These are phyloP conservation scores for Gnathochromis pfefferi DNA, from an alignment of 2,113 vertebrate genomes.

Conservation along the genomic window DNA sequence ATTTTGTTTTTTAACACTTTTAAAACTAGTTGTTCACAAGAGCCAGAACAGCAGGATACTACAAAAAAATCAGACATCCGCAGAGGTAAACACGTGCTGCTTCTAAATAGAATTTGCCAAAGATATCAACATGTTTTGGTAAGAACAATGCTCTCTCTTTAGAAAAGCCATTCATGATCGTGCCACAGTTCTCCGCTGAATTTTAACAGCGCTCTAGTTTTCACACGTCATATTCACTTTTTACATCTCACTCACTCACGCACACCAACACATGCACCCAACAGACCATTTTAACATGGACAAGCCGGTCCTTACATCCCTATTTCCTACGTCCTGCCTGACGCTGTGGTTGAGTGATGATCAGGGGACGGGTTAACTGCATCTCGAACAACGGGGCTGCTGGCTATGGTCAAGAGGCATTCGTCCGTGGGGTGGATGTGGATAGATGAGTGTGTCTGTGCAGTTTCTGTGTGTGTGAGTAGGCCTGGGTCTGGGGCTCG, in stretches of 20 bases:
- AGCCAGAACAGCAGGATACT: background rate
- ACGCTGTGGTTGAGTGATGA: background rate
- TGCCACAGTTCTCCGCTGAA: background rate
- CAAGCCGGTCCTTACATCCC: background rate
- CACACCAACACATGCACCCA: background rate
- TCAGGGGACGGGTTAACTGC: background rate
- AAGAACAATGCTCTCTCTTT: background rate
- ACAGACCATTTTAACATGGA: background rate
- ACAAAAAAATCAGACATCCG: fast-evolving
- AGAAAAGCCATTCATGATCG: background rate
- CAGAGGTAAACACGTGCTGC: background rate
- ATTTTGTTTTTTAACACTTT: fast-evolving
- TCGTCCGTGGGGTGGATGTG: background rate
- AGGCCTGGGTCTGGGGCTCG: background rate
- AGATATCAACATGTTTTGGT: background rate
- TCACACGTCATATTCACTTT: background rate
- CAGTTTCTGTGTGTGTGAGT: background rate
- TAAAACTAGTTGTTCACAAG: background rate
- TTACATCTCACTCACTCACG: background rate
- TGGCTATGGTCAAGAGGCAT: background rate
- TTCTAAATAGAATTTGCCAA: background rate
- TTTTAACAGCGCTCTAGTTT: background rate
- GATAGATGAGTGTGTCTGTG: fast-evolving
- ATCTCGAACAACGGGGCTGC: fast-evolving
- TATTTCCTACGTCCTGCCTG: background rate